These are phyloP conservation scores for Platypus cylindrus DNA, from an alignment of 2,888 invertebrate species.

Conservation along the genomic window DNA sequence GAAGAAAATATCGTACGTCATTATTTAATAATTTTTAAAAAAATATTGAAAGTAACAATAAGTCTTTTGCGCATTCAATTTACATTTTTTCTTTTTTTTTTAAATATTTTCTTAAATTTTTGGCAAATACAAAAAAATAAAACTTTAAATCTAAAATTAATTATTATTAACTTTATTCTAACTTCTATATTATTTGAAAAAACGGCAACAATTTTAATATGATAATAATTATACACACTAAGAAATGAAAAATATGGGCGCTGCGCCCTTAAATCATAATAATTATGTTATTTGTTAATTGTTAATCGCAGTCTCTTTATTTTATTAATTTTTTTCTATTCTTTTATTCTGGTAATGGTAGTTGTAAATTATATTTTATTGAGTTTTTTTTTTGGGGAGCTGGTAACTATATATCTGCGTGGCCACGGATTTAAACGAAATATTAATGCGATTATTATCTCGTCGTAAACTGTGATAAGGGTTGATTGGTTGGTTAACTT, in stretches of 20 bases:
- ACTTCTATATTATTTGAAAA: slow-evolving; percentile 28
- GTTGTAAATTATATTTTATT: slow-evolving; percentile 22
- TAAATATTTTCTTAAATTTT: slow-evolving; percentile 10
- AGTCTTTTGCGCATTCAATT: not conserved
- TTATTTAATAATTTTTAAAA: slow-evolving; percentile 13
- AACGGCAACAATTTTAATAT: slow-evolving; percentile 31
- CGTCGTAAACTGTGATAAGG: slow-evolving; percentile 13
- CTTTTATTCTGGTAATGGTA: too few species aligned
- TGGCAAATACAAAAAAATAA: slow-evolving; percentile 35
- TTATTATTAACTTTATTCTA: too few species aligned
- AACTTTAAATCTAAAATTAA: too few species aligned
- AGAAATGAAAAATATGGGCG: too few species aligned
- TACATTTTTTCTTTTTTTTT: slow-evolving; percentile 6
- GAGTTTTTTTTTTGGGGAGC: slow-evolving; percentile 1
- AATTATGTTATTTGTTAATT: slow-evolving; percentile 37
- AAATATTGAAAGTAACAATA: slow-evolving; percentile 1
- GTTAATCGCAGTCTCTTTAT: slow-evolving; percentile 41
- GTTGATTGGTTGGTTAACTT: too few species aligned
- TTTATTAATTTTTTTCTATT: too few species aligned
- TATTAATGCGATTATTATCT: slow-evolving; percentile 5
- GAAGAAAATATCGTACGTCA: slow-evolving; percentile 28
- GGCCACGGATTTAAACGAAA: slow-evolving; percentile 11
- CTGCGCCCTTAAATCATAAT: too few species aligned
- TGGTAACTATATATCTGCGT: slow-evolving; percentile 20
- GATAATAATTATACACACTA: too few species aligned